Evolutionary conservation across 2,797 vertebrate genomes (phyloP), one percentile per base, ranked within the genome.

Genomic region (Holocentrus rufus): DNA sequence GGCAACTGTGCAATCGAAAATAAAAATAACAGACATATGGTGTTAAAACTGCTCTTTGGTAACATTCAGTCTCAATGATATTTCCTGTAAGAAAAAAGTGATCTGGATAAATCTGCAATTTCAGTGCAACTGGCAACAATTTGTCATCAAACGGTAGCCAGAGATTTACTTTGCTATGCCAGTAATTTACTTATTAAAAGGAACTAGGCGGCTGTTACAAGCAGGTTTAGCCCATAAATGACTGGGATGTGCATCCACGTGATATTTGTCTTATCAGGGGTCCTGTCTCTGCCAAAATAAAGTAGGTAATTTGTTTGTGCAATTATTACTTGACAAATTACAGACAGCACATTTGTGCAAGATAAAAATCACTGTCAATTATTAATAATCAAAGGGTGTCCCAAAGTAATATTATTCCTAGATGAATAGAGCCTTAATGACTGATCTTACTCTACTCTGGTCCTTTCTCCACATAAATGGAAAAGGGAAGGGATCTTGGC

Each of bases 181-280:
- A 42, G 50, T 69, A 72, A 83, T 80, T 55, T 27, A 70, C 82
- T 81, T 74, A 65, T 79, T 77, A 76, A 84, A 86, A 31, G 70
- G 58, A 77, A 77, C 69, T 52, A 56, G 71, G 72, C 23, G 3
- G 50, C 62, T 74, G 76, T 79, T 83, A 72, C 70, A 76, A 53
- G 69, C 36, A 0, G 17, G 67, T 80, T 50, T 47, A 34, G 31
- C 9, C 49, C 36, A 65, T 76, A 60, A 80, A 88, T 88, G 60
- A 74, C 79, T 7, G 54, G 20, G 57, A 72, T 70, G 81, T 75
- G 66, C 44, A 59, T 73, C 72, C 63, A 69, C 68, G 71, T 46
- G 47, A 76, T 47, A 80, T 74, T 7, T 2, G n/a, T 62, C 64
- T 65, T 34, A 59, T 77, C 69, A 27, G 63, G 66, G 71, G 62